Conservation (phyloP, 2,113 vertebrate species). For the Sinocyclocheilus rhinocerous region DNA sequence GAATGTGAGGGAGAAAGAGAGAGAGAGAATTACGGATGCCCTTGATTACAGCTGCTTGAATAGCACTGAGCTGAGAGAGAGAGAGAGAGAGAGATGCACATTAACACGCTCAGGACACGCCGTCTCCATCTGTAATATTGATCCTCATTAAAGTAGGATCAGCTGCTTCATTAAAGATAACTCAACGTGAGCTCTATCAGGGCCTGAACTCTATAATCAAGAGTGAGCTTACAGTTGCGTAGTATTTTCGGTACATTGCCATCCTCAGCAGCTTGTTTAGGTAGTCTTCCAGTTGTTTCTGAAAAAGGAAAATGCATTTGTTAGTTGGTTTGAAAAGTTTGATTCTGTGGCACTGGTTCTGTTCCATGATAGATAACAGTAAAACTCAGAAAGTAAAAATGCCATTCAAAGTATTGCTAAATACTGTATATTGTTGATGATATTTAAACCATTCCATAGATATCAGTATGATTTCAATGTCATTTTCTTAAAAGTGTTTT, state of each 20-base stretch:
- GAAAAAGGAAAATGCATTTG: conserved; percentile 56
- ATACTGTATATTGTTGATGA: neutral
- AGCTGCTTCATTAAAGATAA: conserved; percentile 31
- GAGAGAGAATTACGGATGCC: conserved; percentile 27
- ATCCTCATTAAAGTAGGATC: neutral
- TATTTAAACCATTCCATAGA: neutral
- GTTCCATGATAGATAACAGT: neutral
- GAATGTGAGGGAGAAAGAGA: conserved; percentile 10
- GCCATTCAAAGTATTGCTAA: neutral
- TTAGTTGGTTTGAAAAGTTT: neutral
- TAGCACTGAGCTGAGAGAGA: neutral
- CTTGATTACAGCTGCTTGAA: conserved; percentile 36
- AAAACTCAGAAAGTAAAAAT: neutral
- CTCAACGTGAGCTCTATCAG: neutral
- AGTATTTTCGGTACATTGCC: conserved; percentile 93
- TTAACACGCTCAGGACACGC: conserved; percentile 10
- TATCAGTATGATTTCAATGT: neutral
- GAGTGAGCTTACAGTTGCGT: conserved; percentile 87
- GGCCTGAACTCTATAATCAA: conserved; percentile 5
- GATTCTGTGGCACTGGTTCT: neutral
- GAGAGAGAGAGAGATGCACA: neutral
- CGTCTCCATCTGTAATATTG: conserved; percentile 22
- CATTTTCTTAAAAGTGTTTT: neutral
- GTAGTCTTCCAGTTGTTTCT: conserved; percentile 98
- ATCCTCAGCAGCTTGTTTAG: conserved; percentile 92